phyloP scores from a whole-genome alignment of 2,888 invertebrate species.

The Graphium colonna region DNA sequence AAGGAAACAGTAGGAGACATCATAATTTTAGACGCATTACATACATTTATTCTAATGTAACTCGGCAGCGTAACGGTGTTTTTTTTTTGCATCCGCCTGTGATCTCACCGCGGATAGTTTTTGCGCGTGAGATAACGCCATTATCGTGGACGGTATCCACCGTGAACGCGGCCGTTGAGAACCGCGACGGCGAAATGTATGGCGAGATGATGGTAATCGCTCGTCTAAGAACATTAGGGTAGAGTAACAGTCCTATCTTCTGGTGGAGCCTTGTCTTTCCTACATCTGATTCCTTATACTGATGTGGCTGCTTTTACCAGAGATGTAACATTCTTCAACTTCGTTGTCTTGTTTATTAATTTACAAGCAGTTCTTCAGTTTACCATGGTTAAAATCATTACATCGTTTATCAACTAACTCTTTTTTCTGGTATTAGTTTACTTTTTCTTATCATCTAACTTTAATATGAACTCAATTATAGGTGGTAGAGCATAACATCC shows the following conservation, averaged over 20 bases:
- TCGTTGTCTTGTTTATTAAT: too few species aligned
- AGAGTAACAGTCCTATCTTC: not conserved
- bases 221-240: constrained; percentile 5
- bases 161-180: constrained; percentile 13
- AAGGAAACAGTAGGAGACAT: too few species aligned
- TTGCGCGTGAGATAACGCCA: constrained; percentile 23
- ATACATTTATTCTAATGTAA: constrained; percentile 19
- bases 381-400: too few species aligned
- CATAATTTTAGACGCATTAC: not conserved
- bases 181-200: constrained; percentile 8
- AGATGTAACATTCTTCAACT: too few species aligned
- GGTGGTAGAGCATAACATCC: too few species aligned
- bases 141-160: constrained; percentile 18
- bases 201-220: constrained; percentile 13
- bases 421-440: too few species aligned
- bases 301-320: not conserved
- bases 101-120: constrained; percentile 22
- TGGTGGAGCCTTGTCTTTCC: not conserved
- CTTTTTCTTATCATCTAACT: too few species aligned
- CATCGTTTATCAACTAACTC: too few species aligned
- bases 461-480: too few species aligned
- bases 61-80: constrained; percentile 17
- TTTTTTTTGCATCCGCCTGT: constrained; percentile 18
- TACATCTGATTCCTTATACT: not conserved
- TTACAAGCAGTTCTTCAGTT: too few species aligned